phyloP scores from a whole-genome alignment of 1,140 invertebrate genomes.

The Pseudomyrmex sp. region DNA sequence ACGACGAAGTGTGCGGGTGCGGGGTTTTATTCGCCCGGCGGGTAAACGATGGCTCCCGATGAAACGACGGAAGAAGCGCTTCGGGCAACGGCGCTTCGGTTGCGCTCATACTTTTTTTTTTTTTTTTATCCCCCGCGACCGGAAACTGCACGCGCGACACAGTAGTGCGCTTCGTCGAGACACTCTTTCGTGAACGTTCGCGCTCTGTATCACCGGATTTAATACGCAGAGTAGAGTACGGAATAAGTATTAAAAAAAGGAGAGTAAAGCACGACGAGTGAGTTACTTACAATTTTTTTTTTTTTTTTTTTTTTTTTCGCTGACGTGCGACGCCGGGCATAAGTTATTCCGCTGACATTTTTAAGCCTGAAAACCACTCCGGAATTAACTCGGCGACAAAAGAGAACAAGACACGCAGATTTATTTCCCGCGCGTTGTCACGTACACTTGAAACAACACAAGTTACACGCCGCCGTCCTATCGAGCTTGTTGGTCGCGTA shows the following conservation, averaged over 20 bases:
- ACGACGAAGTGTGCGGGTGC: slow-evolving; percentile 18
- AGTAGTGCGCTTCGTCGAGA: not conserved
- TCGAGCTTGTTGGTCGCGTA: not conserved
- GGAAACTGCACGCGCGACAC: slow-evolving; percentile 7
- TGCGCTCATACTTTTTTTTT: not conserved
- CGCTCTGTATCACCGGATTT: not conserved
- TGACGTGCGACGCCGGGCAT: not conserved
- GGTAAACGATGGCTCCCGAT: slow-evolving; percentile 52
- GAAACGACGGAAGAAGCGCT: slow-evolving; percentile 37
- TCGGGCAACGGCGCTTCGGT: slow-evolving; percentile 10
- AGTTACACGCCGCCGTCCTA: not conserved
- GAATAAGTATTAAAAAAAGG: not conserved
- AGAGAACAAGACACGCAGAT: not conserved
- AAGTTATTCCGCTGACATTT: not conserved
- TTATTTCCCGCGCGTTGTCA: not conserved
- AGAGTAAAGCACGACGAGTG: not conserved
- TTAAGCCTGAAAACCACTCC: not conserved
- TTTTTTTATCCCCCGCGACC: slow-evolving; percentile 4
- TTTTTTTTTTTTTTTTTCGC: not conserved
- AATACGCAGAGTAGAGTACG: not conserved
- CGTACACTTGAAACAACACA: not conserved
- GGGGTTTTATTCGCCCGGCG: slow-evolving; percentile 50
- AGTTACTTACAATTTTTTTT: slow-evolving; percentile 3
- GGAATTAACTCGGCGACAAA: not conserved
- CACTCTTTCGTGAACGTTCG: not conserved